phyloP scores from a whole-genome alignment of 2,888 invertebrate species.

The Melinaea menophilus region DNA sequence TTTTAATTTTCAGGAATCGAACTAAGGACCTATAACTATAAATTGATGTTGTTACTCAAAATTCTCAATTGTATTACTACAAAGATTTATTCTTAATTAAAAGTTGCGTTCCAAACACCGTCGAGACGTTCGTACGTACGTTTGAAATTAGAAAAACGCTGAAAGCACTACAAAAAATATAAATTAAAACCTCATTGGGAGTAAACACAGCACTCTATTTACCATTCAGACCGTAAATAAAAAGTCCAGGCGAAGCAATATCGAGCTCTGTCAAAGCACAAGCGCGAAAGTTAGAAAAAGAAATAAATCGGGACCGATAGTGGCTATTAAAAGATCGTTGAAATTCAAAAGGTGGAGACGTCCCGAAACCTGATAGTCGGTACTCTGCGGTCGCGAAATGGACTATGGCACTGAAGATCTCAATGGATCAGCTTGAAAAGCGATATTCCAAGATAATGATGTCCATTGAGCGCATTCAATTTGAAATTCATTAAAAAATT shows the following conservation, averaged over 20 bases:
- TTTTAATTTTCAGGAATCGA: too few relatives aligned
- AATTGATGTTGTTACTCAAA: background rate
- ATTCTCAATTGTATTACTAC: conserved; percentile 5
- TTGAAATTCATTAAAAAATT: conserved; percentile 17
- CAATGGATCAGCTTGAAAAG: conserved; percentile 5
- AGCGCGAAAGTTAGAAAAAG: conserved; percentile 42
- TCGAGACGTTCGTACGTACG: background rate
- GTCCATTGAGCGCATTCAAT: conserved; percentile 21
- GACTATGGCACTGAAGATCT: conserved; percentile 23
- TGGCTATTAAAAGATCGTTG: conserved; percentile 76
- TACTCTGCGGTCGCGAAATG: conserved; percentile 22
- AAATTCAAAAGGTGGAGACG: conserved; percentile 54
- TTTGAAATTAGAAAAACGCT: conserved; percentile 21
- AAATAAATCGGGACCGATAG: conserved; percentile 66
- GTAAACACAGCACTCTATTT: conserved; percentile 41
- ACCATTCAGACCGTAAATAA: conserved; percentile 57
- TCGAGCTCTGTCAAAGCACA: conserved; percentile 50
- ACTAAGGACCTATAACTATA: too few relatives aligned
- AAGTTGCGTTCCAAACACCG: conserved; percentile 3
- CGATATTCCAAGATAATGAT: conserved; percentile 22
- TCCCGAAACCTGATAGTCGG: conserved; percentile 22
- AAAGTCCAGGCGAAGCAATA: conserved; percentile 59
- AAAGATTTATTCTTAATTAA: conserved; percentile 10
- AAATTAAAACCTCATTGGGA: conserved; percentile 38
- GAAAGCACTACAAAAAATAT: conserved; percentile 28